Conservation (phyloP, 2,888 invertebrate species). For the Torymus aiolomorphi region DNA sequence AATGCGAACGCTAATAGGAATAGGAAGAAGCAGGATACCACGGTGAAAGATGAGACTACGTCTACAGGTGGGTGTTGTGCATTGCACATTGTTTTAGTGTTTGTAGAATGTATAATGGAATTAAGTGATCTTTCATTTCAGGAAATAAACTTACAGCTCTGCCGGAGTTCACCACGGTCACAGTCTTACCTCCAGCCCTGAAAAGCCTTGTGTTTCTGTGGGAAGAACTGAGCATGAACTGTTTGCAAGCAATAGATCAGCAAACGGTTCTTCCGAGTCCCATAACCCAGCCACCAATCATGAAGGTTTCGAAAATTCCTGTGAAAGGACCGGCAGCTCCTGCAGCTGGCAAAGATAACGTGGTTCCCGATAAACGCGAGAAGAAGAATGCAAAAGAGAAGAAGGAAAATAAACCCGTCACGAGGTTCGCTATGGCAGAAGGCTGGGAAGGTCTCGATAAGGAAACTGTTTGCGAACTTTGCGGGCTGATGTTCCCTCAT, state of each 20-base stretch:
- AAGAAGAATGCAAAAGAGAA: slow-evolving; percentile 79
- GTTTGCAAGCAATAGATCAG: slow-evolving; percentile 82
- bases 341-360: slow-evolving; percentile 70
- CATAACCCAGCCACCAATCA: slow-evolving; percentile 66
- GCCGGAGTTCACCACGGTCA: slow-evolving; percentile 80
- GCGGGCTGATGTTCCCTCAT: slow-evolving; percentile 85
- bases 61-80: background rate
- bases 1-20: slow-evolving; percentile 87
- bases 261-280: slow-evolving; percentile 81
- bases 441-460: slow-evolving; percentile 64
- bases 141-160: slow-evolving; percentile 71
- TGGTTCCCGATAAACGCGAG: slow-evolving; percentile 73
- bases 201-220: slow-evolving; percentile 92
- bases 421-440: slow-evolving; percentile 42
- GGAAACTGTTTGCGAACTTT: slow-evolving; percentile 87
- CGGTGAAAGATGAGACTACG: slow-evolving; percentile 33
- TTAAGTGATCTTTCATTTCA: background rate
- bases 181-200: slow-evolving; percentile 90
- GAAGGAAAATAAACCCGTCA: slow-evolving; percentile 77
- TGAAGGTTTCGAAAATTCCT: slow-evolving; percentile 58
- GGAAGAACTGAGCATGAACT: slow-evolving; percentile 88
- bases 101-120: no score
- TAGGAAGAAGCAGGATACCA: slow-evolving; percentile 76
- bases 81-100: background rate
- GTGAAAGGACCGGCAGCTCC: background rate